Base-by-base conservation (phyloP, 2,888 invertebrate genomes). In the Apamea epomidion region DNA sequence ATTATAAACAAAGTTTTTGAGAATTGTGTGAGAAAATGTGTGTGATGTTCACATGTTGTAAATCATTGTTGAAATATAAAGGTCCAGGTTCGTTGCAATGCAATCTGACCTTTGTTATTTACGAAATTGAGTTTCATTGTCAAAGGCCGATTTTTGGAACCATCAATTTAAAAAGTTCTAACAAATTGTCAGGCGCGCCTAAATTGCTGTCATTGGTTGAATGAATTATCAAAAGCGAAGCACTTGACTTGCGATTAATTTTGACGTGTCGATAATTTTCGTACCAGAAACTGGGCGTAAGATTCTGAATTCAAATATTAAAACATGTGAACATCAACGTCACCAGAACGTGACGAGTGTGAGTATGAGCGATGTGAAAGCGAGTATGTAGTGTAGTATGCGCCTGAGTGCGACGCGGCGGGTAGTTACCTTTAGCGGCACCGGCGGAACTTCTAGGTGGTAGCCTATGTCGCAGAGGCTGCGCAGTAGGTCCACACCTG, bases 371-470 rank as follows among this genome's bases (percentile, higher is more conserved):
- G 92, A 91, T 51, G 93, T 87, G 86, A 93, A 91, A 90, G 94
- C 93, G 79, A 94, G 84, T 70, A 94, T 85, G 85, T 90, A 85
- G 84, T 91, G 93, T 86, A 92, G 82, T 78, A 71, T 76, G 78
- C 77, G 83, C 71, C 60, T 67, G 18, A 78, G 69, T 65, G 83
- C 82, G 74, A 82, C 80, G 76, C 83, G 85, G 37, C 74, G 72
- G 87, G 90, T 86, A 92, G 94, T 97, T 97, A 97, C 98, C 98
- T 98, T 98, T 90, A 97, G 96, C 70, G 97, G 97, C 87, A 97
- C 97, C 69, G 98, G 97, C 45, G 98, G 98, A 78, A 98, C 98
- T 92, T 98, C 98, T 89, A 98, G 96, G 94, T 98, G 98, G 93
- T 98, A 97, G 93, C 98, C 98, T 91, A 98, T 97, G 89, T 97